Evolutionary conservation across 2,113 vertebrate species (phyloP), one percentile per base, ranked within the genome.

Genomic region (Brachyhypopomus gauderio): DNA sequence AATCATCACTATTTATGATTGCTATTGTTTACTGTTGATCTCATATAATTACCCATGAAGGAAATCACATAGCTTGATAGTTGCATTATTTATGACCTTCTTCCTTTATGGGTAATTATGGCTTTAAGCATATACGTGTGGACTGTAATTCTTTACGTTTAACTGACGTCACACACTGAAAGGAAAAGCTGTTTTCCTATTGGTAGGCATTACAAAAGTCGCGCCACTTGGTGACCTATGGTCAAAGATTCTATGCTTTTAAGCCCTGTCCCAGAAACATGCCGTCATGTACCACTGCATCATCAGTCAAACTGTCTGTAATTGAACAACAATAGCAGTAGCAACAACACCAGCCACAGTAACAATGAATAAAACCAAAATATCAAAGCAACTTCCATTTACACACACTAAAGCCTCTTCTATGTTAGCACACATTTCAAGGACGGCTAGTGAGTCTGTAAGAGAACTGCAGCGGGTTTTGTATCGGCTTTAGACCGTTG

Each of bases 21-120:
- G 88, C 87, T 87, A 85, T 88, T 82, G 78, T 87, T 87, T 85
- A 83, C 88, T 85, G 81, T 88, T 87, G 79, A 83, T 85, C 88
- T 83, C 89, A 71, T 85, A 90, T 88, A 89, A 78, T 76, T 80
- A 85, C 85, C 79, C 81, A 83, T 84, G 52, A 85, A 90, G 86
- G 77, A 82, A 90, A 86, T 27, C 30, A 0, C 22, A 77, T 81
- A 82, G 79, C 80, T 34, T 23, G 45, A 60, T 19, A 72, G 62
- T 25, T 11, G 22, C 52, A 56, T 9, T 41, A 20, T 45, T 1
- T n/a, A 22, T 11, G 36, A 20, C 11, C 17, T 62, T 72, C 81
- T 74, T 82, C 88, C 86, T 82, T 87, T 27, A 55, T 70, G 83
- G 85, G 66, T 71, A 81, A 82, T 78, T 78, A 71, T 25, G 83